A percentile compares a stretch with the other conserved stretches of the same genome.
Evolutionary conservation across 1,140 invertebrate species (phyloP).

Genomic region (Brachionus paranguensis): DNA sequence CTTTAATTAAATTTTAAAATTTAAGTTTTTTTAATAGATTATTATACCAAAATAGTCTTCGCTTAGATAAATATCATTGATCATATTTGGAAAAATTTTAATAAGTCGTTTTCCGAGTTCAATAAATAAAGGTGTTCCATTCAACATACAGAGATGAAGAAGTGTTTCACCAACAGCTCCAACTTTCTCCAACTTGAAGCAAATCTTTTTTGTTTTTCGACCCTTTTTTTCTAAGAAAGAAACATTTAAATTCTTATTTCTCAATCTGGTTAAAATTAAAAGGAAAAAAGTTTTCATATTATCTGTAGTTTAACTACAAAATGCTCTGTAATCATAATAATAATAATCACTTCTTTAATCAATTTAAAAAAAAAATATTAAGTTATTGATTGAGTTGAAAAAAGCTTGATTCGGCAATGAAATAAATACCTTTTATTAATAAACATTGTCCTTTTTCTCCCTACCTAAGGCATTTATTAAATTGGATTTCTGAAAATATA

Average conservation of each 20-base stretch:
- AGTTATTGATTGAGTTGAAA: too few relatives aligned
- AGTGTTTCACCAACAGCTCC: slow-evolving; percentile 92
- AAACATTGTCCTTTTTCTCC: too few relatives aligned
- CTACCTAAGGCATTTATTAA: too few relatives aligned
- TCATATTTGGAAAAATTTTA: slow-evolving; percentile 83
- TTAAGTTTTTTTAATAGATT: neutral
- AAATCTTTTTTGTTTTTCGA: slow-evolving; percentile 61
- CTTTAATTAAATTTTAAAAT: neutral
- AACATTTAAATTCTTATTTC: neutral
- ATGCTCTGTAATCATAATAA: too few relatives aligned
- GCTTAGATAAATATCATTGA: slow-evolving; percentile 88
- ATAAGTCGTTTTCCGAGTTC: slow-evolving; percentile 85
- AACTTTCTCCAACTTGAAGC: slow-evolving; percentile 83
- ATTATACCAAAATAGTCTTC: slow-evolving; percentile 81
- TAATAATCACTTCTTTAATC: too few relatives aligned
- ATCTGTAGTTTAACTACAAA: too few relatives aligned
- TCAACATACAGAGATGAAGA: slow-evolving; percentile 83
- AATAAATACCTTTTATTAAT: too few relatives aligned
- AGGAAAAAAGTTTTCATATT: too few relatives aligned
- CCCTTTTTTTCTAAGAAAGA: neutral
- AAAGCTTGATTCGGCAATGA: too few relatives aligned
- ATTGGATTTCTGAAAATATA: too few relatives aligned
- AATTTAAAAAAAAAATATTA: too few relatives aligned
- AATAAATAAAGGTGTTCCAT: slow-evolving; percentile 79
- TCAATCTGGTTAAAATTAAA: too few relatives aligned